Evolutionary conservation across 2,888 invertebrate species (phyloP).

Genomic region (Hemaris fuciformis): DNA sequence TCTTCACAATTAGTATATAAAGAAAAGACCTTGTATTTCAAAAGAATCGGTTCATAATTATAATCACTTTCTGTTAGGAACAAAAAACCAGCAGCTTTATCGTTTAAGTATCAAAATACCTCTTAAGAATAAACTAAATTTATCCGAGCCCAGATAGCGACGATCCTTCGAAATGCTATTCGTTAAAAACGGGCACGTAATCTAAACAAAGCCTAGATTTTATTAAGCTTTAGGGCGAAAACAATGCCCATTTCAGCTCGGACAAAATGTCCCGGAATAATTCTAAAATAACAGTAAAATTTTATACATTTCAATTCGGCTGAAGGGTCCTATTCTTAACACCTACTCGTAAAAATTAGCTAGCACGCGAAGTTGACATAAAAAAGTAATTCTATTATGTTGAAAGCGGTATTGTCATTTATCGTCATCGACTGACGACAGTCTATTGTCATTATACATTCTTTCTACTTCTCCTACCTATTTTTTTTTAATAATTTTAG

Average conservation of each 20-base stretch:
- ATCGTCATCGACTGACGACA: too few species aligned
- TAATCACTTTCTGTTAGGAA: not conserved
- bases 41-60: too few species aligned
- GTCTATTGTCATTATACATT: too few species aligned
- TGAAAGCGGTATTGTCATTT: too few species aligned
- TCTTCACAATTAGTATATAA: too few species aligned
- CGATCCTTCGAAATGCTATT: not conserved
- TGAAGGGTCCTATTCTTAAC: not conserved
- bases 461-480: too few species aligned
- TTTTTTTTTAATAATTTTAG: too few species aligned
- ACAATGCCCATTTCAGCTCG: not conserved
- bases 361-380: too few species aligned
- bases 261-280: not conserved
- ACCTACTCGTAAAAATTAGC: too few species aligned
- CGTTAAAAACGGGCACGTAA: conserved; percentile 13
- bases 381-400: too few species aligned
- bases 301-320: not conserved
- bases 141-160: not conserved
- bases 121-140: not conserved
- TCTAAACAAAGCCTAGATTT: conserved; percentile 11
- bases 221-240: not conserved
- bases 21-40: not conserved
- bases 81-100: not conserved
- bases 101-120: not conserved
- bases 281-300: not conserved